phyloP scores from a whole-genome alignment of 2,113 vertebrate species.

The Manacus vitellinus region DNA sequence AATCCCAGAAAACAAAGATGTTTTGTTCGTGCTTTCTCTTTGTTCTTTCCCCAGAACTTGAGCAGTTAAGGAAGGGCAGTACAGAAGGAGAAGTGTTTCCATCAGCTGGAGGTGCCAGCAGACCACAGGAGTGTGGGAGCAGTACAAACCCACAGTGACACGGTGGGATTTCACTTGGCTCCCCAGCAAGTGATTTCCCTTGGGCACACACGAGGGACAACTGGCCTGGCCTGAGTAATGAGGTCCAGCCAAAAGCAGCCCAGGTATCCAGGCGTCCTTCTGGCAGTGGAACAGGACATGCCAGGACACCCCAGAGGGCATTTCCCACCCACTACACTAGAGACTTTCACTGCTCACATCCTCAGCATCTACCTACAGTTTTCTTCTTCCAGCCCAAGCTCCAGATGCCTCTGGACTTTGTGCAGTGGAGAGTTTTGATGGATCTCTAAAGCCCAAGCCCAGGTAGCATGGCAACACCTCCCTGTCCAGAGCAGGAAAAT shows the following conservation, averaged over 20 bases:
- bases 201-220: fast-evolving
- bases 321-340: background rate
- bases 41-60: background rate
- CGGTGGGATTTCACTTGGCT: fast-evolving
- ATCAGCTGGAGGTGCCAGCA: background rate
- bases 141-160: background rate
- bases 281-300: fast-evolving
- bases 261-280: background rate
- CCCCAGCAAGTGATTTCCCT: background rate
- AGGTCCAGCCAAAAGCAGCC: background rate
- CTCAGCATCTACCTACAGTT: background rate
- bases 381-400: background rate
- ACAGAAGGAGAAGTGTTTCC: background rate
- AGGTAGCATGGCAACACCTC: background rate
- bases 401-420: background rate
- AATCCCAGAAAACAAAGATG: slow-evolving; percentile 47
- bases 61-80: background rate
- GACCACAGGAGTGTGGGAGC: background rate
- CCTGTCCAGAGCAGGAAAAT: background rate
- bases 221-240: background rate
- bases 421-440: too few species aligned
- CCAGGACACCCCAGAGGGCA: too few species aligned
- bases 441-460: background rate
- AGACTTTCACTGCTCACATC: background rate
- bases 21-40: background rate